phyloP scores from a whole-genome alignment of 1,140 invertebrate species.

The Cyclina sinensis region DNA sequence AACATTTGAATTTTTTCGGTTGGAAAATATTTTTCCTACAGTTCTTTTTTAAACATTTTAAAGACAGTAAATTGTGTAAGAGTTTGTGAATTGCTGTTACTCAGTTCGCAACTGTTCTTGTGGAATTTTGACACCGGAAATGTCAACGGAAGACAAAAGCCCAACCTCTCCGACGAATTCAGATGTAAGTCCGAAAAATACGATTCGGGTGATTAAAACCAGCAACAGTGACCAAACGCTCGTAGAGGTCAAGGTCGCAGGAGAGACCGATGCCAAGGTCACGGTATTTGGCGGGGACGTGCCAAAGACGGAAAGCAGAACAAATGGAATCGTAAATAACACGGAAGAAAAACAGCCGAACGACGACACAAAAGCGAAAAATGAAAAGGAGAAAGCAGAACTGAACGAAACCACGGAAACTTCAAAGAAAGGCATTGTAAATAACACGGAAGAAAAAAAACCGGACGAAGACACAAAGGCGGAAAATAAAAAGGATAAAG shows the following conservation, averaged over 20 bases:
- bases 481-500: not conserved
- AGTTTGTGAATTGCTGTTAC: too few relatives aligned
- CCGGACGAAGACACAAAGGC: too few relatives aligned
- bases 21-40: not conserved
- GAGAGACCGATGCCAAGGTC: constrained; percentile 4
- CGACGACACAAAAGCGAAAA: not conserved
- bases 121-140: too few relatives aligned
- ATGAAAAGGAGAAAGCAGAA: not conserved
- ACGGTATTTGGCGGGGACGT: constrained; percentile 12
- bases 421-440: too few relatives aligned
- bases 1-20: not conserved
- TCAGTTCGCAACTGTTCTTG: too few relatives aligned
- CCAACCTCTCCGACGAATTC: not conserved
- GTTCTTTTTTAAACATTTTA: too few relatives aligned
- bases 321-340: not conserved
- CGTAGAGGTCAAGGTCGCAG: constrained; percentile 37
- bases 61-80: too few relatives aligned
- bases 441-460: not conserved
- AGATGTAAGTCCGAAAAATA: constrained; percentile 17
- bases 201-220: constrained; percentile 27
- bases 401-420: too few relatives aligned
- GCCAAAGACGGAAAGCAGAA: not conserved
- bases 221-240: not conserved
- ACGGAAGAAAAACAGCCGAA: not conserved
- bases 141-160: not conserved